A percentile compares a stretch with the other conserved stretches of the same genome.
Evolutionary conservation across 2,888 invertebrate species (phyloP).

Genomic region (Drosophila tanythrix): DNA sequence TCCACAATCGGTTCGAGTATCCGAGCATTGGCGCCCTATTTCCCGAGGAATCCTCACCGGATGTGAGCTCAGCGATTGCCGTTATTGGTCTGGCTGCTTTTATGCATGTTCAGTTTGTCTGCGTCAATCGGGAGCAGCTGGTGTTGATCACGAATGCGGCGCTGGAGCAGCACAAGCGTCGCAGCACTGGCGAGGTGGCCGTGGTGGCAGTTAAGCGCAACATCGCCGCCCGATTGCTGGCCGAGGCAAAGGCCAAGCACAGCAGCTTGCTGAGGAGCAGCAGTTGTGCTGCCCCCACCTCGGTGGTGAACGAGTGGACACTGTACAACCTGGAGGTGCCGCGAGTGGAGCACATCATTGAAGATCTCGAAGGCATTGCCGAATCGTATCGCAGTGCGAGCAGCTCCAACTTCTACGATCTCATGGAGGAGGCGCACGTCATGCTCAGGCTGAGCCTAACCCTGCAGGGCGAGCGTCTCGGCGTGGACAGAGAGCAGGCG

Average conservation of each 20-base stretch:
- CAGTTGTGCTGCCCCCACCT: slow-evolving; percentile 56
- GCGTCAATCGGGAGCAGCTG: slow-evolving; percentile 81
- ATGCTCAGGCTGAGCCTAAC: slow-evolving; percentile 86
- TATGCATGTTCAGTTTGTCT: slow-evolving; percentile 83
- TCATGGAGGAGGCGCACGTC: slow-evolving; percentile 90
- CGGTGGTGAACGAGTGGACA: slow-evolving; percentile 87
- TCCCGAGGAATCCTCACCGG: slow-evolving; percentile 83
- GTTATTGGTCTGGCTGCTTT: slow-evolving; percentile 83
- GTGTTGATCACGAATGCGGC: slow-evolving; percentile 82
- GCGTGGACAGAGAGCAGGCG: slow-evolving; percentile 67
- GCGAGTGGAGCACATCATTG: slow-evolving; percentile 87
- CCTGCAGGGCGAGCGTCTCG: slow-evolving; percentile 76
- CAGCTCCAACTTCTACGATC: slow-evolving; percentile 89
- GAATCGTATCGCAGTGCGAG: slow-evolving; percentile 88
- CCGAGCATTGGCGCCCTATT: slow-evolving; percentile 82
- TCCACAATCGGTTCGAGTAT: slow-evolving; percentile 85
- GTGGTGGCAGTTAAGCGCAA: slow-evolving; percentile 72
- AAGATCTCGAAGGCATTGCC: slow-evolving; percentile 89
- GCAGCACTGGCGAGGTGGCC: slow-evolving; percentile 55
- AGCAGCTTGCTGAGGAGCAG: slow-evolving; percentile 73
- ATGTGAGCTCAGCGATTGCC: slow-evolving; percentile 82
- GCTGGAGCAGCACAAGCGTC: slow-evolving; percentile 60
- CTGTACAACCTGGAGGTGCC: slow-evolving; percentile 90
- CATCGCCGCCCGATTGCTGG: slow-evolving; percentile 78
- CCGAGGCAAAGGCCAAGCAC: slow-evolving; percentile 82